Evolutionary conservation across 1,140 invertebrate genomes (phyloP).

Genomic region (Tachypleus tridentatus): DNA sequence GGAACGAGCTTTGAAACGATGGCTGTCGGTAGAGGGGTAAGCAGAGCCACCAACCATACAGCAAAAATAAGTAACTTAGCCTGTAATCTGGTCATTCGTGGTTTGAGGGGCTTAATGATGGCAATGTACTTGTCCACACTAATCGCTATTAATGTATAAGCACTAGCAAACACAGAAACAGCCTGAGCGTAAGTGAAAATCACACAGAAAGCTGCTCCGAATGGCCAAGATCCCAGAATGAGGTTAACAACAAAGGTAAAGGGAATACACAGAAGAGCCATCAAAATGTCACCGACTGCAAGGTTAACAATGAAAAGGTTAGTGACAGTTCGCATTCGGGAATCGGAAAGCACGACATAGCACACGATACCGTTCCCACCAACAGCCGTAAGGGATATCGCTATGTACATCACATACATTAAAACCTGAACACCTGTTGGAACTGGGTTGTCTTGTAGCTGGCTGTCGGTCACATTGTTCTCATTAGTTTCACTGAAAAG

Average conservation of each 20-base stretch:
- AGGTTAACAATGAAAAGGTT: constrained; percentile 66
- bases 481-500: too few species aligned
- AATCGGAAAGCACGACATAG: constrained; percentile 60
- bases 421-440: constrained; percentile 25
- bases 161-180: constrained; percentile 45
- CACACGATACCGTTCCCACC: constrained; percentile 68
- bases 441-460: background rate
- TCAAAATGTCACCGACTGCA: constrained; percentile 68
- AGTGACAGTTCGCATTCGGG: constrained; percentile 72
- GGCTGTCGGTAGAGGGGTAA: constrained; percentile 64
- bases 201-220: constrained; percentile 59
- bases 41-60: constrained; percentile 62
- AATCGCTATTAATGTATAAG: constrained; percentile 72
- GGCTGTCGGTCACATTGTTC: too few species aligned
- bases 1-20: constrained; percentile 41
- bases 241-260: constrained; percentile 65
- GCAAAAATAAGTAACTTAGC: constrained; percentile 54
- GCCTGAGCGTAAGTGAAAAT: constrained; percentile 55
- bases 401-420: constrained; percentile 58
- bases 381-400: constrained; percentile 58
- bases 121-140: constrained; percentile 73
- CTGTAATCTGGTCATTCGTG: constrained; percentile 57
- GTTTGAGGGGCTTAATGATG: constrained; percentile 72
- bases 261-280: constrained; percentile 73
- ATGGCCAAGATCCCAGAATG: constrained; percentile 67